Evolutionary conservation across 1,140 invertebrate species (phyloP), one percentile per base, ranked within the genome.

Genomic region (Lerema accius): DNA sequence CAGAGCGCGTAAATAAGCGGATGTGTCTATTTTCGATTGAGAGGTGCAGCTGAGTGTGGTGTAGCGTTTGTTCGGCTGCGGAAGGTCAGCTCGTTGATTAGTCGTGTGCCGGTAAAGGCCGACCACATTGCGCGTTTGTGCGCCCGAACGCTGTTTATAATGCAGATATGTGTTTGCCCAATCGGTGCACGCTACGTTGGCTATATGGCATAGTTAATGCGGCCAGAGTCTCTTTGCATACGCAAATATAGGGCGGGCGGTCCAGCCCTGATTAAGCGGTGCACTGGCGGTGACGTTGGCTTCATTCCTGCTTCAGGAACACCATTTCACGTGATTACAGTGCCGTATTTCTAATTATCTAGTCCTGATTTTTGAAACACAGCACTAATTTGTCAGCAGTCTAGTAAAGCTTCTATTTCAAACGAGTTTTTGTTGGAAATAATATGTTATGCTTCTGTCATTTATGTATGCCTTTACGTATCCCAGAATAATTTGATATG

Each of bases 131-230:
- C 84, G 81, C 86, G 89, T 91, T 91, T 90, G 89, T 90, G 84
- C 80, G 77, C 80, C 77, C 85, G 83, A 78, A 83, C 81, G 78
- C 86, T 91, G 90, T 91, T 91, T 91, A 91, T 91, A 91, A 91
- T 91, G 90, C 87, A 91, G 90, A 91, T 91, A 91, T 91, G 87
- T 91, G 88, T 91, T 88, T 89, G 88, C 85, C 84, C 86, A 83
- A 89, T 89, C 87, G 84, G 76, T 82, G 82, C 89, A 91, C 84
- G 90, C 85, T 90, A 84, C 84, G 85, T 84, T 88, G 87, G 83
- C 83, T 91, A 91, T 91, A 91, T 90, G 87, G 88, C 88, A 91
- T 91, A 84, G 87, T 88, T 91, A 91, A 91, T 91, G 87, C 71
- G 84, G 79, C 84, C 78, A 76, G 77, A 73, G 83, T 86, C 90